These are phyloP conservation scores for Dasyornis broadbenti DNA, from an alignment of 2,113 vertebrate genomes.

Conservation along the genomic window DNA sequence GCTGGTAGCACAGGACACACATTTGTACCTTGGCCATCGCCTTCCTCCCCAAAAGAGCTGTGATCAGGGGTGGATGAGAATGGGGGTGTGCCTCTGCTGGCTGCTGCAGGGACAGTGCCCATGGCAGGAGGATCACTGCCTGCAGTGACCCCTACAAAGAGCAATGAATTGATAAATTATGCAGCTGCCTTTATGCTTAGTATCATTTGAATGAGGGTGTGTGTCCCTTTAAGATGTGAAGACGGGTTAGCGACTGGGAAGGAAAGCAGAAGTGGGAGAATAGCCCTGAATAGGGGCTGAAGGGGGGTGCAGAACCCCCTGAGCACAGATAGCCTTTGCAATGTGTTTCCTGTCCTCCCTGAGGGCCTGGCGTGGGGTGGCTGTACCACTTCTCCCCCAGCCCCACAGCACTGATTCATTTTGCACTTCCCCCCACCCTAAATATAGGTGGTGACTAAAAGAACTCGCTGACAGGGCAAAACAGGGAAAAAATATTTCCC, in stretches of 20 bases:
- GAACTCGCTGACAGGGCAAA: slow-evolving; percentile 67
- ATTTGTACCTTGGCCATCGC: rapidly evolving
- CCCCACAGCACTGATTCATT: slow-evolving; percentile 44
- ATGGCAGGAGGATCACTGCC: neutral
- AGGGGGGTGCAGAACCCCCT: slow-evolving; percentile 13
- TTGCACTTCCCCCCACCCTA: slow-evolving; percentile 73
- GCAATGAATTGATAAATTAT: neutral
- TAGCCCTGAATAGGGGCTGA: neutral
- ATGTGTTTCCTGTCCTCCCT: slow-evolving; percentile 67
- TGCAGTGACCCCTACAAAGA: neutral
- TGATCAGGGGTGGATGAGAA: neutral
- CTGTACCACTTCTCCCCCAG: slow-evolving; percentile 4
- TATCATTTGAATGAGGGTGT: neutral
- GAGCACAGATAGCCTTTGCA: slow-evolving; percentile 36
- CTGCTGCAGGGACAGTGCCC: neutral
- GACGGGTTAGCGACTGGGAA: neutral
- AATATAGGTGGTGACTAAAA: slow-evolving; percentile 64
- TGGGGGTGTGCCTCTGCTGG: neutral
- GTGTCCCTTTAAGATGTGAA: slow-evolving; percentile 13
- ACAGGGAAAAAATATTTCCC: slow-evolving; percentile 35
- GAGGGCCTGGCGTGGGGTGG: neutral
- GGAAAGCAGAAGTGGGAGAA: slow-evolving; percentile 74
- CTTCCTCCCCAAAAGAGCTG: neutral
- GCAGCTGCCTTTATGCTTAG: neutral
- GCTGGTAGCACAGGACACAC: neutral